Conservation (phyloP, 2,888 invertebrate species). For the Eristalinus aeneus region DNA sequence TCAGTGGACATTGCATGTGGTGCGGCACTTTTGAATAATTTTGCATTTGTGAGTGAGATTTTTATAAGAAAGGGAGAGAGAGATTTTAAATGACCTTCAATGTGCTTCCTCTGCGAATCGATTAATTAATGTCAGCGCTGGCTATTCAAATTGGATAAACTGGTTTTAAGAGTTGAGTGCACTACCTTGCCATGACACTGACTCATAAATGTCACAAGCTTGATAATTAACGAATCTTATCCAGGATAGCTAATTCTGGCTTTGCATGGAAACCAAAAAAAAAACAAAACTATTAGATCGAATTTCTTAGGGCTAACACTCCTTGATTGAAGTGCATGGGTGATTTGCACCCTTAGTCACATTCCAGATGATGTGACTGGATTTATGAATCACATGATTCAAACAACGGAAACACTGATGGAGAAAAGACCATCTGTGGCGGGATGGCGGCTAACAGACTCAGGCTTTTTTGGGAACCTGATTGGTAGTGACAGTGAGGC, state of each 20-base stretch:
- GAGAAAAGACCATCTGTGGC: too few relatives aligned
- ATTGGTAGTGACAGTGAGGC: too few relatives aligned
- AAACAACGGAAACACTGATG: too few relatives aligned
- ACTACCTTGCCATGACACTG: neutral
- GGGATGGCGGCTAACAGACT: too few relatives aligned
- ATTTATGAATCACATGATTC: too few relatives aligned
- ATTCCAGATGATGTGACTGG: too few relatives aligned
- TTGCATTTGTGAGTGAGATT: constrained; percentile 37
- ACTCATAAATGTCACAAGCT: neutral
- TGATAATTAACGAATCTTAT: neutral
- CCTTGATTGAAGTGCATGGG: neutral
- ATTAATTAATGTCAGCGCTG: neutral
- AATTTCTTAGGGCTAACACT: neutral
- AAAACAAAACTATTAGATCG: neutral
- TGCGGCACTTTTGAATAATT: constrained; percentile 41
- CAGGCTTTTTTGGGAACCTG: too few relatives aligned
- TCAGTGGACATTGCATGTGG: constrained; percentile 10
- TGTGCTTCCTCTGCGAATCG: neutral
- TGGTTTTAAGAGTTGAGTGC: neutral
- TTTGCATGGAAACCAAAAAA: too few relatives aligned
- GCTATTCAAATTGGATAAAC: neutral
- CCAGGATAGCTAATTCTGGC: neutral
- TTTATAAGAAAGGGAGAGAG: neutral
- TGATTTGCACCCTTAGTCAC: neutral
- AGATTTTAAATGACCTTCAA: constrained; percentile 58